Conservation (phyloP, 2,113 vertebrate genomes). For the Cricetomys ansorgei region DNA sequence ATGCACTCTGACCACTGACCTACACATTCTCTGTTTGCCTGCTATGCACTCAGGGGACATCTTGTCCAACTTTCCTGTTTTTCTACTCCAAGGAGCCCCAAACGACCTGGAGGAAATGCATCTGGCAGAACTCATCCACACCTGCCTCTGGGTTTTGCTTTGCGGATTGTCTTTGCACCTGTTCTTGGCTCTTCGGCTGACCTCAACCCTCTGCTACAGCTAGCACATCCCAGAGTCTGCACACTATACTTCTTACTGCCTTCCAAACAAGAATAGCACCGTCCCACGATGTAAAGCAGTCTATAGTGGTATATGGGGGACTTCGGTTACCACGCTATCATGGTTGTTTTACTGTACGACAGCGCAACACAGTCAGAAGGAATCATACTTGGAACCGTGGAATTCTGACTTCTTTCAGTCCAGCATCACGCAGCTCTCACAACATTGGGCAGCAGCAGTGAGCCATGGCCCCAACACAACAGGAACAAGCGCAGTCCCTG, state of each 20-base stretch:
- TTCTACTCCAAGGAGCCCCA: neutral
- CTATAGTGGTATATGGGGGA: neutral
- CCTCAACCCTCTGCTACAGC: neutral
- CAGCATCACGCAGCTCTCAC: accelerated
- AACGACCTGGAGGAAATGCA: neutral
- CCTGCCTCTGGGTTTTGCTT: neutral
- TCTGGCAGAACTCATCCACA: neutral
- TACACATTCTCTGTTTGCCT: accelerated
- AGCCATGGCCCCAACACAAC: neutral
- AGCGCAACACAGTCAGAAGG: accelerated
- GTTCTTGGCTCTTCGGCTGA: accelerated
- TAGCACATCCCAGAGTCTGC: accelerated
- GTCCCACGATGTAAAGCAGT: neutral
- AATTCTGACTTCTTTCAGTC: neutral
- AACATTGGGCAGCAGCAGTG: neutral
- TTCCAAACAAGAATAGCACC: neutral
- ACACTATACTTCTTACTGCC: neutral
- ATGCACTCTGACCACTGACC: accelerated
- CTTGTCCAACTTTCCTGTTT: neutral
- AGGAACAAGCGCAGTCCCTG: accelerated
- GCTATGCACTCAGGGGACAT: neutral
- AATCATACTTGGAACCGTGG: accelerated
- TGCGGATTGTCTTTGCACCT: neutral
- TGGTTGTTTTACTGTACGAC: accelerated
- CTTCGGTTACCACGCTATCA: accelerated